Evolutionary conservation across 23 tunicate species (phyloP).

Genomic region (Halocynthia aurantium): DNA sequence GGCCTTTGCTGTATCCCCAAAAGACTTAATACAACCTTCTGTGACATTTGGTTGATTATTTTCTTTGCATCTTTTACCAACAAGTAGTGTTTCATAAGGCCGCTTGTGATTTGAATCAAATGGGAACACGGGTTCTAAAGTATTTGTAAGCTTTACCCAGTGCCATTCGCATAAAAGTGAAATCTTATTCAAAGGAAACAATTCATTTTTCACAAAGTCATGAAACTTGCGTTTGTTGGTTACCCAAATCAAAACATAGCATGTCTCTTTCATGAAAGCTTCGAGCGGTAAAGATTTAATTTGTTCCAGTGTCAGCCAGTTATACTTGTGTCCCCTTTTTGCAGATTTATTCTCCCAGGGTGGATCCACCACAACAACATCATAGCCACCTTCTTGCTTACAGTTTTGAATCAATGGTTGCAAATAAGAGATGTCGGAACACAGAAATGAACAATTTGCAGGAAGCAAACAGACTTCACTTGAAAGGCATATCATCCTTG

Average conservation of each 20-base stretch:
- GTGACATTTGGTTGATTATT: not conserved
- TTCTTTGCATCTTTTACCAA: slow-evolving; percentile 29
- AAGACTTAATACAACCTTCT: not conserved
- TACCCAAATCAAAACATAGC: slow-evolving; percentile 67
- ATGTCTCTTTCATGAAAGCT: slow-evolving; percentile 15
- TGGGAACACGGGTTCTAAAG: slow-evolving; percentile 51
- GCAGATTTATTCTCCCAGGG: slow-evolving; percentile 96
- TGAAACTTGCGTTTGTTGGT: slow-evolving; percentile 66
- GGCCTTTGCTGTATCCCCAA: not conserved
- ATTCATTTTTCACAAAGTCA: slow-evolving; percentile 40
- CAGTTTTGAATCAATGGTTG: slow-evolving; percentile 31
- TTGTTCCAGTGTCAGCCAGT: slow-evolving; percentile 42
- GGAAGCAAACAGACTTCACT: slow-evolving; percentile 34
- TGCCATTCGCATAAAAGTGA: slow-evolving; percentile 45
- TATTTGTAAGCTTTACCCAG: slow-evolving; percentile 72
- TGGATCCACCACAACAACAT: slow-evolving; percentile 70
- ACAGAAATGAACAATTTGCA: slow-evolving; percentile 35
- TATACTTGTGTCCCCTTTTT: slow-evolving; percentile 62
- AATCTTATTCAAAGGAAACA: slow-evolving; percentile 52
- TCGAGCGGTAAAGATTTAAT: slow-evolving; percentile 33
- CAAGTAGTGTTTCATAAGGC: slow-evolving; percentile 68
- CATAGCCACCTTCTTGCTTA: slow-evolving; percentile 37
- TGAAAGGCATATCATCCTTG: not conserved
- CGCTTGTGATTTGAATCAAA: slow-evolving; percentile 76
- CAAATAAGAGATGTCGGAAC: slow-evolving; percentile 36